A percentile compares a stretch with the other conserved stretches of the same genome.
Conservation (phyloP, 1,140 invertebrate species). For the Drosophila lowei region DNA sequence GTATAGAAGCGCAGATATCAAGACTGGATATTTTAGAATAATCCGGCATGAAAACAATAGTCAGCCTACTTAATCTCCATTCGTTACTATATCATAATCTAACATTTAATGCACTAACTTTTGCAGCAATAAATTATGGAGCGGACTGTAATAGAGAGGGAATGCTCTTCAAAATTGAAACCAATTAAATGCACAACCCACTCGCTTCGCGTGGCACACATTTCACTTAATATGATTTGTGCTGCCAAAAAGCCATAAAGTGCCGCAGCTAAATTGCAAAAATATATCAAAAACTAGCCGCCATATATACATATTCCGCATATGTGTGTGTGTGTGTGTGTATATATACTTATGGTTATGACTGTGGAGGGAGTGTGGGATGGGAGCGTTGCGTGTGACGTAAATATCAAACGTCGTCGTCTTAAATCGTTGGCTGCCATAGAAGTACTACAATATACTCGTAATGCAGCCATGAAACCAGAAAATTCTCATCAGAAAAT, state of each 20-base stretch:
- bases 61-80: too few species aligned
- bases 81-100: background rate
- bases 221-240: constrained; percentile 71
- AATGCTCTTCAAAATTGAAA: constrained; percentile 13
- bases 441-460: constrained; percentile 38
- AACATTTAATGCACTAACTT: constrained; percentile 2
- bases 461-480: constrained; percentile 30
- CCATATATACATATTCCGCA: constrained; percentile 18
- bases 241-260: constrained; percentile 52
- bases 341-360: too few species aligned
- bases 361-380: background rate
- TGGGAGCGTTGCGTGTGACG: constrained; percentile 47
- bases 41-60: too few species aligned
- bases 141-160: background rate
- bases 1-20: too few species aligned
- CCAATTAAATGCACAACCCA: constrained; percentile 37
- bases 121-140: constrained; percentile 1
- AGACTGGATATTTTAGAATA: too few species aligned
- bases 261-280: constrained; percentile 55
- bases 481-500: constrained; percentile 58
- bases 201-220: constrained; percentile 23
- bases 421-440: constrained; percentile 60
- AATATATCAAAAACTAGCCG: constrained; percentile 52
- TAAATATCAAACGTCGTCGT: constrained; percentile 65
- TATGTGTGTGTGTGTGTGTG: constrained; percentile 23